Evolutionary conservation across 2,888 invertebrate genomes (phyloP).

Genomic region (Pedicia rivosa): DNA sequence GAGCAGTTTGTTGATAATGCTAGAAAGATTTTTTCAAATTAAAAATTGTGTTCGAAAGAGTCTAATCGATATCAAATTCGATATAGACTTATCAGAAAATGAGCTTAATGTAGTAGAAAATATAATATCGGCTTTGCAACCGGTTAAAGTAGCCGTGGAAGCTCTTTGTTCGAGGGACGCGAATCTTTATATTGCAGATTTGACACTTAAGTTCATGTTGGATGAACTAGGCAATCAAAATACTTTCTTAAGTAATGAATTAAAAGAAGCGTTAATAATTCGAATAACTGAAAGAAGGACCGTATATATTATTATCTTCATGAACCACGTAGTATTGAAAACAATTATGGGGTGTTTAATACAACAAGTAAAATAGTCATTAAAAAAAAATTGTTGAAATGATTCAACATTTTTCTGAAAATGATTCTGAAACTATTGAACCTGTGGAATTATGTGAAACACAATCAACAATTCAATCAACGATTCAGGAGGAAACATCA

Average conservation of each 20-base stretch:
- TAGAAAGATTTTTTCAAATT: neutral
- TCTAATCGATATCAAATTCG: constrained; percentile 1
- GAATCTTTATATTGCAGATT: neutral
- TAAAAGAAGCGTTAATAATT: neutral
- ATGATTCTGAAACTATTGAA: neutral
- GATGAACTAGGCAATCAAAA: constrained; percentile 5
- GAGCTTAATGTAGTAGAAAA: no score
- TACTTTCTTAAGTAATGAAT: constrained; percentile 5
- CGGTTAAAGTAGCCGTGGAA: no score
- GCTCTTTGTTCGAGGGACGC: neutral
- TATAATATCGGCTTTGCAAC: no score
- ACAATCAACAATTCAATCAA: neutral
- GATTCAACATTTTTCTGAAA: neutral
- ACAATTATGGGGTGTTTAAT: neutral
- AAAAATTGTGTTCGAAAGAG: constrained; percentile 1
- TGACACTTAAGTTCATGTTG: neutral
- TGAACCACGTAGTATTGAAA: constrained; percentile 1
- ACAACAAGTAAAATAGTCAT: neutral
- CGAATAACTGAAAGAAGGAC: constrained; percentile 5
- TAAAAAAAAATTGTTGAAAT: neutral
- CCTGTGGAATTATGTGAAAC: neutral
- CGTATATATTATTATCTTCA: constrained; percentile 4
- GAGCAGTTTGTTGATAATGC: neutral
- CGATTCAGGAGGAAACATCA: neutral
- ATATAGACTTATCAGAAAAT: no score